These are phyloP conservation scores for Benitochromis conjunctus DNA, from an alignment of 2,113 vertebrate species.

Conservation along the genomic window DNA sequence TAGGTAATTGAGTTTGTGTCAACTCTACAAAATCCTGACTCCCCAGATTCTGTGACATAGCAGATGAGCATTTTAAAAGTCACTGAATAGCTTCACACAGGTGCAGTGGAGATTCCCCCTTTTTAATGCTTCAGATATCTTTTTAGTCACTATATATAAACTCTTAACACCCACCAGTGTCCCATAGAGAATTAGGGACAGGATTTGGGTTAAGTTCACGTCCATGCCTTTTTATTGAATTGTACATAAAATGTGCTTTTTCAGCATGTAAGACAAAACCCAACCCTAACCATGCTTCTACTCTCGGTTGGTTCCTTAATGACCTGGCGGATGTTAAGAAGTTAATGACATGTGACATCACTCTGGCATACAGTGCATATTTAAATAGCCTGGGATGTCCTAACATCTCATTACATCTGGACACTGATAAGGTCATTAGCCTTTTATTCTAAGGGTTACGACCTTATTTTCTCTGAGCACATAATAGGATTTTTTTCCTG, in stretches of 20 bases:
- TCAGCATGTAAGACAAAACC: neutral
- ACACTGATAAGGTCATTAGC: neutral
- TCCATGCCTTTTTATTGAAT: neutral
- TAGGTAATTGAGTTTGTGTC: neutral
- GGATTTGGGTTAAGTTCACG: neutral
- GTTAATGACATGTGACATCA: neutral
- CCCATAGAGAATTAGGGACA: neutral
- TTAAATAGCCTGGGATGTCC: neutral
- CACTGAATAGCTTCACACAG: neutral
- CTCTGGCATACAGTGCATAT: neutral
- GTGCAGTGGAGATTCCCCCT: neutral
- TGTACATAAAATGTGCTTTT: neutral
- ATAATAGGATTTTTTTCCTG: neutral
- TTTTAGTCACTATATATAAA: neutral
- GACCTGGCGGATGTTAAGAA: neutral
- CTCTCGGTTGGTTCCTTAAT: neutral
- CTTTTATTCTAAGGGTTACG: neutral
- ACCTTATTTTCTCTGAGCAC: neutral
- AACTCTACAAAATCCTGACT: neutral
- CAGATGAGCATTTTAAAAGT: neutral
- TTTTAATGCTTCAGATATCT: neutral
- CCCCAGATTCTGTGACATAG: neutral
- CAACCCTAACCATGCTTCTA: neutral
- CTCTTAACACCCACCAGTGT: neutral
- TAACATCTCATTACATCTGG: neutral